A percentile compares a stretch with the other conserved stretches of the same genome.
Evolutionary conservation across 2,113 vertebrate species (phyloP).

Genomic region (Peucedramus taeniatus): DNA sequence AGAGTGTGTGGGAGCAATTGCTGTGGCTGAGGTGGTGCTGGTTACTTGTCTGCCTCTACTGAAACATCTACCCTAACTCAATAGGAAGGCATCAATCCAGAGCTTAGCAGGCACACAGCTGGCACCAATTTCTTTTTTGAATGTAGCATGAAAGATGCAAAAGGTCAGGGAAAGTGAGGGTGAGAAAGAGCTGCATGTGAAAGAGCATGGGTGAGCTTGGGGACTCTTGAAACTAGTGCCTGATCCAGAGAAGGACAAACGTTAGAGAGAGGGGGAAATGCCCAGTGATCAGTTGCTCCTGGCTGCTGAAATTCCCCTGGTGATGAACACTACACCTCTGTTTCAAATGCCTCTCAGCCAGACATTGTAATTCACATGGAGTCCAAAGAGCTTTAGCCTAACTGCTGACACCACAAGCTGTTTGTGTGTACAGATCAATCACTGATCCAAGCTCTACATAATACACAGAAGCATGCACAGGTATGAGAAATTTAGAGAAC

Average conservation of each 20-base stretch:
- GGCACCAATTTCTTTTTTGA: slow-evolving; percentile 20
- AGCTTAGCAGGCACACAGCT: background rate
- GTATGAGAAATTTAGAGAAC: background rate
- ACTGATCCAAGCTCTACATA: background rate
- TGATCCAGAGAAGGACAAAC: background rate
- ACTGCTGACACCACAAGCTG: background rate
- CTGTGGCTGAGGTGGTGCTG: background rate
- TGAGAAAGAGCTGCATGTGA: background rate
- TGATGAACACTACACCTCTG: background rate
- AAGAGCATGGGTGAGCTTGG: background rate
- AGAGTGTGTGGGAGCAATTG: background rate
- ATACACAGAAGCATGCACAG: background rate
- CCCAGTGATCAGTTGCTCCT: background rate
- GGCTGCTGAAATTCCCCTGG: background rate
- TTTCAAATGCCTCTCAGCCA: background rate
- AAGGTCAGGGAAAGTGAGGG: background rate
- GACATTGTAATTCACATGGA: background rate
- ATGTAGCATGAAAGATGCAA: background rate
- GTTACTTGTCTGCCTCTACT: background rate
- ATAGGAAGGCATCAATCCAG: background rate
- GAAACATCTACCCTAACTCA: background rate
- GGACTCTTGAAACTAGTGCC: background rate
- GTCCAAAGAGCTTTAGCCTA: background rate
- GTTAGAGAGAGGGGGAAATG: background rate
- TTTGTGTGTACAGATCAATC: background rate